Conservation (phyloP, 2,888 invertebrate genomes). For the Phasia obesa region DNA sequence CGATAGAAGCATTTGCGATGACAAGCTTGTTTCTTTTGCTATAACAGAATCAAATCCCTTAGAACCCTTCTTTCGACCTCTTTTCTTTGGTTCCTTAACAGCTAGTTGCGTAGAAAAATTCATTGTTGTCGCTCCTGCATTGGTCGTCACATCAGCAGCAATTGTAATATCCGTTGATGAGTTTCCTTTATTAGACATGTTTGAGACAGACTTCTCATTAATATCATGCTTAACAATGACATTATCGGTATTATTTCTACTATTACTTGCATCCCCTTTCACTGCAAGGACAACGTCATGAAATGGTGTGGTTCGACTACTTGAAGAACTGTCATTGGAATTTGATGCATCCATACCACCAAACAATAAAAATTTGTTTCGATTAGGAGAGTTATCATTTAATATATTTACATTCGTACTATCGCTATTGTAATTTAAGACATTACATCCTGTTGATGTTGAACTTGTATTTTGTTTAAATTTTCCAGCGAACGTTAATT, state of each 20-base stretch:
- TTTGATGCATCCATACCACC: constrained; percentile 70
- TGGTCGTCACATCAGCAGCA: neutral
- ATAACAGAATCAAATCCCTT: constrained; percentile 81
- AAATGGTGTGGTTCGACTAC: constrained; percentile 76
- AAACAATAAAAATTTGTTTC: constrained; percentile 65
- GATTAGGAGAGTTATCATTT: constrained; percentile 23
- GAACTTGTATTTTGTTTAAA: constrained; percentile 76
- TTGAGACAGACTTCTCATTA: constrained; percentile 54
- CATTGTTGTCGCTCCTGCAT: neutral
- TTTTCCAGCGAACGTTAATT: constrained; percentile 81
- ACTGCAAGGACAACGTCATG: constrained; percentile 72
- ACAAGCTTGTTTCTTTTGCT: constrained; percentile 78
- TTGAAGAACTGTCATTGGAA: constrained; percentile 77
- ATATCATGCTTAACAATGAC: constrained; percentile 11
- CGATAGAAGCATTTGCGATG: constrained; percentile 77
- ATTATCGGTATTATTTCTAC: constrained; percentile 39
- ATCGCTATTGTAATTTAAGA: constrained; percentile 49
- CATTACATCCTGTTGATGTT: constrained; percentile 50
- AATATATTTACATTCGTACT: constrained; percentile 33
- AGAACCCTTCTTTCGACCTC: constrained; percentile 82
- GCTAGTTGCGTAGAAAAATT: constrained; percentile 35
- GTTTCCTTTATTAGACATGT: constrained; percentile 38
- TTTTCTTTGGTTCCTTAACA: constrained; percentile 77
- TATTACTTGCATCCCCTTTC: constrained; percentile 26
- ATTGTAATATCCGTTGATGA: constrained; percentile 43